A percentile compares a stretch with the other conserved stretches of the same genome.
These are phyloP conservation scores for Pelochelys cantorii DNA, from an alignment of 2,797 vertebrate species.

Conservation along the genomic window DNA sequence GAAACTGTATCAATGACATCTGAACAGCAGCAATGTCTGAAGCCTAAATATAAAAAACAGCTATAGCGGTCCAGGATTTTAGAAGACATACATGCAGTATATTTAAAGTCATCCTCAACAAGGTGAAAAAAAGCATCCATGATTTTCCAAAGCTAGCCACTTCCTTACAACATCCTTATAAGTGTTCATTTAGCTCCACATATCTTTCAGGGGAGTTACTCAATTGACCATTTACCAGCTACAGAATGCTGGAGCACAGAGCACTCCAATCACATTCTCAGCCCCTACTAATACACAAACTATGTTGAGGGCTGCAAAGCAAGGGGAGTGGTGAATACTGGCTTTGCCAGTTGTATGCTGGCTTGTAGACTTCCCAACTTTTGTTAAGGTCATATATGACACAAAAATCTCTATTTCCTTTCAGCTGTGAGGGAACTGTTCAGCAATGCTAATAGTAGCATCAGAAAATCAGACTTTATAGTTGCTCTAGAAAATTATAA, in stretches of 20 bases:
- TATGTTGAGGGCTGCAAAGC: not conserved
- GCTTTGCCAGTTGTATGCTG: not conserved
- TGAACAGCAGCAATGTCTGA: not conserved
- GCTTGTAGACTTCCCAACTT: not conserved
- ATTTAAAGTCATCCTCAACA: not conserved
- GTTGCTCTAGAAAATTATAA: not conserved
- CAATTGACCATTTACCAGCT: not conserved
- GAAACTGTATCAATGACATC: not conserved
- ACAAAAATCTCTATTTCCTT: not conserved
- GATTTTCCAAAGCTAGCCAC: not conserved
- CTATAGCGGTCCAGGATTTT: not conserved
- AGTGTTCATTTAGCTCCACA: not conserved
- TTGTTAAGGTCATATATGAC: not conserved
- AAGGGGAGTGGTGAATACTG: not conserved
- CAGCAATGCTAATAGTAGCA: not conserved
- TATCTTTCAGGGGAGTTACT: not conserved
- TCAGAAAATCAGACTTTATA: not conserved
- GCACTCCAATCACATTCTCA: not conserved
- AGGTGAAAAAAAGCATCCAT: not conserved
- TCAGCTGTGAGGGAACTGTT: not conserved
- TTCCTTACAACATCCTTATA: not conserved
- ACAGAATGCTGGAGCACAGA: not conserved
- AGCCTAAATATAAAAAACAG: not conserved
- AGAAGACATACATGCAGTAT: not conserved
- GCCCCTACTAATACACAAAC: not conserved